phyloP scores from a whole-genome alignment of 1,140 invertebrate species.

The Papilio aristodemus region DNA sequence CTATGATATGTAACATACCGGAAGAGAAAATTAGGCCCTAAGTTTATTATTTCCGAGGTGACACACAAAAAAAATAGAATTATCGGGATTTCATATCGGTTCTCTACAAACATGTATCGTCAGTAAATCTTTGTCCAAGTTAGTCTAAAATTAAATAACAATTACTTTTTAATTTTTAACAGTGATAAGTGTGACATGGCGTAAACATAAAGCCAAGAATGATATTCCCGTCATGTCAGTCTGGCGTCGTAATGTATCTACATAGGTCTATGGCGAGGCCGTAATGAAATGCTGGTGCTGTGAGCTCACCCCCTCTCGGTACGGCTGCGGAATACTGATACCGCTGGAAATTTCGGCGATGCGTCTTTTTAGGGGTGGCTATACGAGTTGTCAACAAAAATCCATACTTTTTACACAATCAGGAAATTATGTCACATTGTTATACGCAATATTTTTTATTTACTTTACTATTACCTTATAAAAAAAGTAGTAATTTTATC shows the following conservation, averaged over 20 bases:
- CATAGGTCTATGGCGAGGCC: conserved; percentile 40
- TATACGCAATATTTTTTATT: not conserved
- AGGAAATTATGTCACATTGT: conserved; percentile 7
- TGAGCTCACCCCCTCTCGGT: conserved; percentile 46
- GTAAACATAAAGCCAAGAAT: conserved; percentile 12
- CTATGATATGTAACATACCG: no score
- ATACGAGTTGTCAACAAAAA: conserved; percentile 50
- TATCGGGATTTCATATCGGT: no score
- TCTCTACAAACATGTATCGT: no score
- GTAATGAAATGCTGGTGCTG: conserved; percentile 63
- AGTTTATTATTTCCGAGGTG: no score
- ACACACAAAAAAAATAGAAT: no score
- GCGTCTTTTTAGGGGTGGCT: conserved; percentile 36
- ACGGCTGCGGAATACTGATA: conserved; percentile 65
- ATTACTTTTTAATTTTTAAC: not conserved
- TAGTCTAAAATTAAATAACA: no score
- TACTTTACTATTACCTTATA: no score
- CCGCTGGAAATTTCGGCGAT: conserved; percentile 46
- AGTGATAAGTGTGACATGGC: not conserved
- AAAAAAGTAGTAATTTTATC: no score
- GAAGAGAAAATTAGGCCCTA: no score
- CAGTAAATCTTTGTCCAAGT: no score
- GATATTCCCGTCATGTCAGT: conserved; percentile 24
- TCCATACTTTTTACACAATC: conserved; percentile 42
- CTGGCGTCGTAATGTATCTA: conserved; percentile 24